Evolutionary conservation across 2,888 invertebrate species (phyloP).

Genomic region (Schizaphis graminum): DNA sequence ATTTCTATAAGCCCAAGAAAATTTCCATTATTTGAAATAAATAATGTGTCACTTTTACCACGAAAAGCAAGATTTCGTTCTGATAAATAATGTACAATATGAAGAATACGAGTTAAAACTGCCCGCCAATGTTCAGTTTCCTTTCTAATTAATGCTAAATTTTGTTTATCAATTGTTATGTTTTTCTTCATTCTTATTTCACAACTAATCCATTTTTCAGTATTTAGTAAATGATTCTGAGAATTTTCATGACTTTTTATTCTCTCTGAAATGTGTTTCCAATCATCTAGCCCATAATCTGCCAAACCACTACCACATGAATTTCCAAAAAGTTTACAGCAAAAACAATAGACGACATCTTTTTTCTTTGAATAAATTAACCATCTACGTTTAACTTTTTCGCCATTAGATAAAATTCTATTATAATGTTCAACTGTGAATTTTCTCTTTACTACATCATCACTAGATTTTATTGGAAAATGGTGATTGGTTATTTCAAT

Average conservation of each 20-base stretch:
- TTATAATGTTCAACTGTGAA: not conserved
- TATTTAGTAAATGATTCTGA: conserved; percentile 20
- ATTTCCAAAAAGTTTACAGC: not conserved
- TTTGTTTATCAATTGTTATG: conserved; percentile 16
- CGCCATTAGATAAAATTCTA: too few relatives aligned
- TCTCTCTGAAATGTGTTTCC: not conserved
- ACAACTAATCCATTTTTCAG: conserved; percentile 18
- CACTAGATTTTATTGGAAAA: too few relatives aligned
- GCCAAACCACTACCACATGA: not conserved
- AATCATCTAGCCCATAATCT: conserved; percentile 22
- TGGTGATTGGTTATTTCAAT: too few relatives aligned
- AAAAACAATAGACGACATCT: not conserved
- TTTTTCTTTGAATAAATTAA: not conserved
- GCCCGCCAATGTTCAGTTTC: not conserved
- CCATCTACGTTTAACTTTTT: too few relatives aligned
- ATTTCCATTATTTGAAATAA: not conserved
- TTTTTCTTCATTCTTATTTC: conserved; percentile 15
- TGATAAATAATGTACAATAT: conserved; percentile 31
- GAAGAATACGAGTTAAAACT: conserved; percentile 8
- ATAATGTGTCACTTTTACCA: conserved; percentile 24
- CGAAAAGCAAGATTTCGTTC: conserved; percentile 19
- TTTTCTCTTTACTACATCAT: not conserved
- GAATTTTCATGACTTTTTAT: conserved; percentile 25
- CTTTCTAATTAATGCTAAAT: not conserved
- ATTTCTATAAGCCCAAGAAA: too few relatives aligned